Evolutionary conservation across 2,797 vertebrate species (phyloP).

Genomic region (Phataginus tricuspis): DNA sequence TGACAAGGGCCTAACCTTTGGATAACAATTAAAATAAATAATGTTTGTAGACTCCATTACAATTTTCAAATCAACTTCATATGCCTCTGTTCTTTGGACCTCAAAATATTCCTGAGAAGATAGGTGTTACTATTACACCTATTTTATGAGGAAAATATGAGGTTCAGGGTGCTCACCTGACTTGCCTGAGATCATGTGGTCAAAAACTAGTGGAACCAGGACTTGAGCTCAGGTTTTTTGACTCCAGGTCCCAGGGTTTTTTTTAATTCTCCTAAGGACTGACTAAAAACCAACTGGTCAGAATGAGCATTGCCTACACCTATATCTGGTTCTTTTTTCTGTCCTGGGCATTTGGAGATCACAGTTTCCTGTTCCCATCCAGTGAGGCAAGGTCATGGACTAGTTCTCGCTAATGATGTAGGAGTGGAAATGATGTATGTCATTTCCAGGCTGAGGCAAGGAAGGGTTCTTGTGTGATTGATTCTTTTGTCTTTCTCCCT

Average conservation of each 20-base stretch:
- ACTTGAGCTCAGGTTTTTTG: background rate
- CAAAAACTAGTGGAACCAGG: background rate
- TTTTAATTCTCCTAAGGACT: background rate
- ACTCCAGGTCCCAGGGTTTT: background rate
- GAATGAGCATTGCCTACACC: background rate
- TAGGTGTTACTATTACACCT: background rate
- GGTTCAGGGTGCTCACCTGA: no score
- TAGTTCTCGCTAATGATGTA: background rate
- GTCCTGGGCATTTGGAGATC: no score
- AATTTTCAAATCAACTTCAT: background rate
- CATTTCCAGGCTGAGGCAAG: background rate
- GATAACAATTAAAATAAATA: background rate
- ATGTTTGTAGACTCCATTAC: background rate
- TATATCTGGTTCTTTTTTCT: background rate
- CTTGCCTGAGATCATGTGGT: background rate
- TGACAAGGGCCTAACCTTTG: background rate
- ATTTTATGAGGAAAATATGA: background rate
- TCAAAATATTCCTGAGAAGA: background rate
- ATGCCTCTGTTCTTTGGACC: background rate
- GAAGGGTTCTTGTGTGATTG: background rate
- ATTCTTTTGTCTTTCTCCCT: no score
- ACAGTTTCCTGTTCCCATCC: background rate
- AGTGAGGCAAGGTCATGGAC: background rate
- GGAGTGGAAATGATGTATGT: background rate
- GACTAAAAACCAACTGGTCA: background rate